These are phyloP conservation scores for Rhinoderma darwinii DNA, from an alignment of 2,113 vertebrate species.

Conservation along the genomic window DNA sequence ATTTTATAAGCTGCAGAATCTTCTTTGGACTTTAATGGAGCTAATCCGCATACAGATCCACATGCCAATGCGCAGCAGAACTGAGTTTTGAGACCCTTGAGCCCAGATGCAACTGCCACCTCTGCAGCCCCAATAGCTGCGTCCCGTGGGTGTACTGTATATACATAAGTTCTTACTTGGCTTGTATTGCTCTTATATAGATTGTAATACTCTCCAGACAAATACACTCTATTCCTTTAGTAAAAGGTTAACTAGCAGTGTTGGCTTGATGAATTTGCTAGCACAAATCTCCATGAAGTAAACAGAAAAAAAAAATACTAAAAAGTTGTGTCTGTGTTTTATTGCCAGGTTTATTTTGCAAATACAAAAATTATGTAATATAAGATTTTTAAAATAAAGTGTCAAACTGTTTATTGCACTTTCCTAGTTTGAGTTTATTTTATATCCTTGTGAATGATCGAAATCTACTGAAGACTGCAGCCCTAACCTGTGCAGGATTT, in stretches of 20 bases:
- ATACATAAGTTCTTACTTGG: neutral
- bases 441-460: neutral
- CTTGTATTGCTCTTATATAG: neutral
- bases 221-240: slow-evolving; percentile 8
- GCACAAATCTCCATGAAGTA: slow-evolving; percentile 7
- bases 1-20: too few species aligned
- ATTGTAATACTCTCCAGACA: neutral
- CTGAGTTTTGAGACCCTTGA: too few species aligned
- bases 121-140: neutral
- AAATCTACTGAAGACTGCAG: neutral
- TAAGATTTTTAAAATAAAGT: slow-evolving; percentile 60
- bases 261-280: neutral
- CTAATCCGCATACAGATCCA: too few species aligned
- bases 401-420: slow-evolving; percentile 47
- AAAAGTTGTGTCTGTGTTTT: slow-evolving; percentile 51
- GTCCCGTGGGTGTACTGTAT: neutral
- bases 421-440: neutral
- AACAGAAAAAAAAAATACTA: slow-evolving; percentile 9
- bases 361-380: slow-evolving; percentile 53
- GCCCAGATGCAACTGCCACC: neutral
- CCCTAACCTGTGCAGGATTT: neutral
- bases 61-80: too few species aligned
- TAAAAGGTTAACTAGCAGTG: slow-evolving; percentile 36
- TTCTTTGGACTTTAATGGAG: too few species aligned
- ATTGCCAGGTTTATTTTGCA: slow-evolving; percentile 59